These are phyloP conservation scores for Alethe castanea DNA, from an alignment of 2,113 vertebrate species.

Conservation along the genomic window DNA sequence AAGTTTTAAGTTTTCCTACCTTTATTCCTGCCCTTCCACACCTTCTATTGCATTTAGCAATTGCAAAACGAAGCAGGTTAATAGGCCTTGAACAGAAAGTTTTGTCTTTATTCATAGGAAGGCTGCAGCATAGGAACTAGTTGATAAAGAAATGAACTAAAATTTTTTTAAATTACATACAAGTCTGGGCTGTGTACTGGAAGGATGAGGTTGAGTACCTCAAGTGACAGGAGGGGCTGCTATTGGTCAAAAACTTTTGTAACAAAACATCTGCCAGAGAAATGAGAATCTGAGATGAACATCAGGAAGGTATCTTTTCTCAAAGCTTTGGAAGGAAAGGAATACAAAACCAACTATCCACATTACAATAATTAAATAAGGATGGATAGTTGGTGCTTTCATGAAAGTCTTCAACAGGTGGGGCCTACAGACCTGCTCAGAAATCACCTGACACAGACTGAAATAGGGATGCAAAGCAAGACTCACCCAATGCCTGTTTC, in stretches of 20 bases:
- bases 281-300: neutral
- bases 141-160: neutral
- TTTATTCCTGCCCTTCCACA: neutral
- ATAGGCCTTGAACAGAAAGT: neutral
- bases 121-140: neutral
- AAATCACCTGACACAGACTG: neutral
- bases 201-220: neutral
- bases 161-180: neutral
- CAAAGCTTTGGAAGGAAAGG: neutral
- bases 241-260: neutral
- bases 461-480: neutral
- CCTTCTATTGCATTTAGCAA: neutral
- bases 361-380: neutral
- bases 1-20: neutral
- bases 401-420: neutral
- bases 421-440: neutral
- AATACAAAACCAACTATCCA: neutral
- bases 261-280: neutral
- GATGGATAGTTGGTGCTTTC: neutral
- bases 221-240: neutral
- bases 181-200: neutral
- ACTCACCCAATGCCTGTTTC: neutral
- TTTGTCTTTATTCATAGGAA: neutral
- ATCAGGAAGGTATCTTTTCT: neutral
- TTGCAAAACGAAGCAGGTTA: neutral